Base-by-base conservation (phyloP, 2,888 invertebrate species). In the Bombyx huttoni region DNA sequence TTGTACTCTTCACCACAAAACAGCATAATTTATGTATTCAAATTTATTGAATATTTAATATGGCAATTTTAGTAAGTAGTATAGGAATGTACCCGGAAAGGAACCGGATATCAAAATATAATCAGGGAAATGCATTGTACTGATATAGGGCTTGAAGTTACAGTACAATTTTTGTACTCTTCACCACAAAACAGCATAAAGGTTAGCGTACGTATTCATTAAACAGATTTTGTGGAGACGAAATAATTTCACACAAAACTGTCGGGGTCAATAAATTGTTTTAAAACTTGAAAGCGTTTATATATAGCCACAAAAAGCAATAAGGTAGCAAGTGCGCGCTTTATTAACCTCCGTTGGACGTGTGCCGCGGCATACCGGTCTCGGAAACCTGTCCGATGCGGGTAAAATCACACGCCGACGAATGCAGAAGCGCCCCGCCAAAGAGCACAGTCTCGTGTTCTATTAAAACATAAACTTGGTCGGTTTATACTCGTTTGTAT, bases 251-350 rank as follows among this genome's bases (percentile, higher is more conserved):
- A 58, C 59, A 62, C 61, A 60, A 70, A 71, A 73, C 68, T 72
- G 73, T 75, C 75, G 68, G 68, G 65, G 65, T 68, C 69, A 67
- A 75, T 77, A 75, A 81, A 80, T 75, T 78, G 73, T 80, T 78
- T 78, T 76, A 74, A 73, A 70, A 73, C 70, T 73, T 76, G 77
- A 78, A 68, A 70, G 70, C 76, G 75, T 77, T 77, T 80, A 82
- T 84, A 81, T 82, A 84, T 78, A 73, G 70, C 67, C 70, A 79
- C 81, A 85, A 83, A 84, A 84, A 83, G 81, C 76, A 78, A 77
- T 82, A 84, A 85, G 81, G 78, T 77, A 76, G 80, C 81, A 80
- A 83, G 85, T 84, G 82, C 79, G 80, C 80, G 82, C 81, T 80
- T 84, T 85, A 85, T 82, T 82, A 80, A 81, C 78, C 75, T 73